A percentile compares a stretch with the other conserved stretches of the same genome.
Evolutionary conservation across 1,140 invertebrate genomes (phyloP).

Genomic region (Dufourea novaeangliae): DNA sequence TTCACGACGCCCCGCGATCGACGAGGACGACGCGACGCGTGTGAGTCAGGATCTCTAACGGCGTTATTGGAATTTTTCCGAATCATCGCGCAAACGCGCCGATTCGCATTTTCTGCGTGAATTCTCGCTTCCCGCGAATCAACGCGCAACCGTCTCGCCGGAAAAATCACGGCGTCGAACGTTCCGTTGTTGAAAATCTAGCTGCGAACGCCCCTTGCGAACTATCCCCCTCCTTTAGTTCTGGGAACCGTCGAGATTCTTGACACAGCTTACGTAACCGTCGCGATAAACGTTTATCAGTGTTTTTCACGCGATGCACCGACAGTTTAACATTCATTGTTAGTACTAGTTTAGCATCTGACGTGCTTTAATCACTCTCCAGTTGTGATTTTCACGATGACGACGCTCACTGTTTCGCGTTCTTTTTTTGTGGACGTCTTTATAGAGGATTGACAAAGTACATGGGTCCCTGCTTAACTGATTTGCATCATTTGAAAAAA

Average conservation of each 20-base stretch:
- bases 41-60: slow-evolving; percentile 34
- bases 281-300: neutral
- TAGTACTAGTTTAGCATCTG: no score
- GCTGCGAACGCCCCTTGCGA: neutral
- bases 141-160: neutral
- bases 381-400: neutral
- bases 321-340: no score
- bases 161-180: neutral
- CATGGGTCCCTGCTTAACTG: no score
- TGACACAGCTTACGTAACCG: neutral
- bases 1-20: slow-evolving; percentile 15
- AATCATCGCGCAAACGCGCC: slow-evolving; percentile 34
- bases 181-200: neutral
- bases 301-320: neutral
- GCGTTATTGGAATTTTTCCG: slow-evolving; percentile 50
- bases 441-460: no score
- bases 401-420: no score
- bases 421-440: no score
- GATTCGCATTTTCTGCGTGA: slow-evolving; percentile 2
- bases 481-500: no score
- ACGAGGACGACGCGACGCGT: slow-evolving; percentile 21
- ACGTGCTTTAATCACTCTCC: no score
- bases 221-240: neutral
- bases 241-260: neutral
- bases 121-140: neutral